These are phyloP conservation scores for Callimorpha dominula DNA, from an alignment of 2,888 invertebrate species.

Conservation along the genomic window DNA sequence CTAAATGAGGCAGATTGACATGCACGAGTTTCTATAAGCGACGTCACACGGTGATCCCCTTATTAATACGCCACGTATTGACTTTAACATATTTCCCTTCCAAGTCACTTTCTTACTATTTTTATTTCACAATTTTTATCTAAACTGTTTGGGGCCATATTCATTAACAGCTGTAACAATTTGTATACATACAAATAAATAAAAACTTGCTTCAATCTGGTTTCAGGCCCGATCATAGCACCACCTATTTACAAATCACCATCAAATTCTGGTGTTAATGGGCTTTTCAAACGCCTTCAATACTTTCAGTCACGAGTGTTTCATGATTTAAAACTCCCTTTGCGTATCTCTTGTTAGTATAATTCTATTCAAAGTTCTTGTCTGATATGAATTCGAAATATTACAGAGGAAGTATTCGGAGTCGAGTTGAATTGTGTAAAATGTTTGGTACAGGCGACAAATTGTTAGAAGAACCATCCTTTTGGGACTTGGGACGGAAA, in stretches of 20 bases:
- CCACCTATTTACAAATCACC: not conserved
- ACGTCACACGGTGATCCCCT: not conserved
- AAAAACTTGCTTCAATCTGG: not conserved
- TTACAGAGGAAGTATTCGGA: conserved; percentile 19
- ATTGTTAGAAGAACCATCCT: conserved; percentile 58
- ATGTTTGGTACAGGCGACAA: conserved; percentile 54
- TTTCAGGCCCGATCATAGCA: not conserved
- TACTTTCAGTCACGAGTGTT: not conserved
- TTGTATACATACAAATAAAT: not conserved
- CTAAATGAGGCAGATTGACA: not conserved
- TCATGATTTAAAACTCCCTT: conserved; percentile 5
- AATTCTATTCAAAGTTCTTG: not conserved
- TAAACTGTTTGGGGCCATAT: not conserved
- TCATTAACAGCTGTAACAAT: not conserved
- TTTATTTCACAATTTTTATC: not conserved
- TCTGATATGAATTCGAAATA: conserved; percentile 20
- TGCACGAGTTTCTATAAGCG: not conserved
- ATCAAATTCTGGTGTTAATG: not conserved
- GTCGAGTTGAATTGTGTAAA: conserved; percentile 47
- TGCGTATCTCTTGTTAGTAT: not conserved
- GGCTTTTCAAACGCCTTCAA: not conserved
- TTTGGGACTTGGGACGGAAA: conserved; percentile 59
- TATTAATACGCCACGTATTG: too few relatives aligned
- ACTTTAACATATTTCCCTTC: too few relatives aligned
- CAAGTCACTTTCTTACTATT: not conserved